A percentile compares a stretch with the other conserved stretches of the same genome.
Conservation (phyloP, 2,888 invertebrate species). For the Melipona bicolor region DNA sequence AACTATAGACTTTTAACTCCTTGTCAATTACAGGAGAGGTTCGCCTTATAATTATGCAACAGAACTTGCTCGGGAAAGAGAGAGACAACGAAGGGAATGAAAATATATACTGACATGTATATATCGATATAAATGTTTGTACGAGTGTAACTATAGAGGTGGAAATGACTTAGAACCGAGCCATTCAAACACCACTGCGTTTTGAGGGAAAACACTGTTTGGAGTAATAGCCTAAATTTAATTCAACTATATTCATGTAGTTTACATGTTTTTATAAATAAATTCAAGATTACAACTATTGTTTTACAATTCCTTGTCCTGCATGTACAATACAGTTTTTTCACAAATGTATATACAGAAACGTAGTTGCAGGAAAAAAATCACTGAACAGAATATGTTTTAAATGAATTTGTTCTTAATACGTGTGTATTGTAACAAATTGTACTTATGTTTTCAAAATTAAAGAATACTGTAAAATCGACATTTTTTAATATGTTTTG, state of each 20-base stretch:
- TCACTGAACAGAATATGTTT: neutral
- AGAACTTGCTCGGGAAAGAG: conserved; percentile 82
- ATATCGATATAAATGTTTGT: conserved; percentile 71
- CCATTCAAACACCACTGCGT: conserved; percentile 74
- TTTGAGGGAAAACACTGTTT: conserved; percentile 52
- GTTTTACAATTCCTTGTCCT: conserved; percentile 14
- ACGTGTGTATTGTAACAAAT: neutral
- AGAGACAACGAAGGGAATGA: conserved; percentile 82
- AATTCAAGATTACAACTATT: conserved; percentile 64
- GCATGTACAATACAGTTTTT: neutral
- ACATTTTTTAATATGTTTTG: neutral
- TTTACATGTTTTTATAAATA: conserved; percentile 82
- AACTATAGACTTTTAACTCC: neutral
- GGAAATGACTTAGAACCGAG: conserved; percentile 78
- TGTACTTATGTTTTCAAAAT: neutral
- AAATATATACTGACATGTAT: conserved; percentile 57
- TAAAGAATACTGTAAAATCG: neutral
- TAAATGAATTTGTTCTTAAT: neutral
- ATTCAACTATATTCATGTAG: conserved; percentile 79
- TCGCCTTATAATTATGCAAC: conserved; percentile 82
- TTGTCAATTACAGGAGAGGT: conserved; percentile 72
- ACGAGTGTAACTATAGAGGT: conserved; percentile 74
- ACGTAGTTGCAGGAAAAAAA: neutral
- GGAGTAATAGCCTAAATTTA: conserved; percentile 76
- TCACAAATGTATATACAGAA: neutral